Evolutionary conservation across 2,113 vertebrate genomes (phyloP).

Genomic region (Callocephalon fimbriatum): DNA sequence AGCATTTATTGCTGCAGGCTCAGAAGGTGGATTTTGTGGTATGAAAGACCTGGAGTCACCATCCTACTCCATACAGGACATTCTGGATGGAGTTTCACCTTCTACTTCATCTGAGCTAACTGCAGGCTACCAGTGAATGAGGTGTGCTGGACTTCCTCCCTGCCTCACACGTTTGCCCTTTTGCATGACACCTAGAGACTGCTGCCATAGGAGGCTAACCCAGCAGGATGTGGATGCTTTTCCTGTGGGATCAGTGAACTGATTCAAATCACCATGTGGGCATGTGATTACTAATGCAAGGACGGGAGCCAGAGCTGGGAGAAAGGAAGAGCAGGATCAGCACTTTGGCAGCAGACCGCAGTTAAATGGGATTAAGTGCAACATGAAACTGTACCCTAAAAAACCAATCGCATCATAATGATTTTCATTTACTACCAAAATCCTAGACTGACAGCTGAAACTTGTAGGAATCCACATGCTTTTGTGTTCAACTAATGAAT

Average conservation of each 20-base stretch:
- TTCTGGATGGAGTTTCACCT: slow-evolving; percentile 8
- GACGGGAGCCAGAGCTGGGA: not conserved
- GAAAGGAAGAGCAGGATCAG: slow-evolving; percentile 35
- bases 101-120: not conserved
- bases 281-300: slow-evolving; percentile 6
- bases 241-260: not conserved
- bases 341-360: not conserved
- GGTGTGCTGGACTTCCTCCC: not conserved
- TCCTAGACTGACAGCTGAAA: not conserved
- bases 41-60: not conserved
- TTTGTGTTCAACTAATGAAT: not conserved
- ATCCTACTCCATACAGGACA: not conserved
- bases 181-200: not conserved
- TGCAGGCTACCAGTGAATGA: not conserved
- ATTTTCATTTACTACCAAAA: not conserved
- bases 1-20: not conserved
- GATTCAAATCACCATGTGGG: not conserved
- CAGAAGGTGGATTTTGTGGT: not conserved
- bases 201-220: not conserved
- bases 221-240: not conserved
- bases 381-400: not conserved
- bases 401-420: not conserved
- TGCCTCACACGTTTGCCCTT: not conserved
- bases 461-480: not conserved
- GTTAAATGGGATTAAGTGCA: not conserved